phyloP scores from a whole-genome alignment of 2,113 vertebrate genomes.

The Planiliza haematocheilus region DNA sequence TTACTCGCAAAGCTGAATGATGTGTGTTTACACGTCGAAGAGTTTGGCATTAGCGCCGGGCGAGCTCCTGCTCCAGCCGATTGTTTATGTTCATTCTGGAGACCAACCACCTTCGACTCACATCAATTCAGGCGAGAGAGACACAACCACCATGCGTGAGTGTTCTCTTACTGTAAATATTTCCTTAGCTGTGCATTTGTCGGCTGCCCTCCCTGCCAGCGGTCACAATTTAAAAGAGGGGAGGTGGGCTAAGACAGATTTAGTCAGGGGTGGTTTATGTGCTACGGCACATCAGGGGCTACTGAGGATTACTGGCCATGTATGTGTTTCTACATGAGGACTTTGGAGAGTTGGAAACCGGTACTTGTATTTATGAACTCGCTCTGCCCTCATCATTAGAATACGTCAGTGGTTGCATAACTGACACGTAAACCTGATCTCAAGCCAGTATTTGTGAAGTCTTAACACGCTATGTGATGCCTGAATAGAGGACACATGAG shows the following conservation, averaged over 20 bases:
- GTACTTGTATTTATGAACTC: neutral
- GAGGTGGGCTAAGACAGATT: conserved; percentile 49
- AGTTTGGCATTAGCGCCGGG: conserved; percentile 57
- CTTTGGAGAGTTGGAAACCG: neutral
- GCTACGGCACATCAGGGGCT: conserved; percentile 18
- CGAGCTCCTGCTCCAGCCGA: conserved; percentile 58
- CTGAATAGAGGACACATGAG: too few relatives aligned
- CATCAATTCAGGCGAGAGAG: conserved; percentile 72
- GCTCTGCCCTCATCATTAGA: neutral
- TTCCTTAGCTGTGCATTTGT: conserved; percentile 80
- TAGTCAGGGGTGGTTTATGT: conserved; percentile 29
- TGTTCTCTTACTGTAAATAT: conserved; percentile 82
- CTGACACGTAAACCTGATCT: neutral
- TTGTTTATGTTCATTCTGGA: conserved; percentile 78
- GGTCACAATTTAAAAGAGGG: conserved; percentile 49
- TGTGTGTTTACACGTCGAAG: conserved; percentile 69
- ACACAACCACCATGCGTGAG: conserved; percentile 73
- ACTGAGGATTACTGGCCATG: conserved; percentile 25
- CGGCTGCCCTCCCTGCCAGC: conserved; percentile 63
- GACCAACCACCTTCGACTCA: conserved; percentile 72
- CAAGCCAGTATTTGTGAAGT: neutral
- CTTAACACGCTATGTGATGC: neutral
- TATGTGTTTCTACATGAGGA: too few relatives aligned
- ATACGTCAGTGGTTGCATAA: neutral
- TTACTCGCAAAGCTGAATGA: conserved; percentile 49